Conservation (phyloP, 2,888 invertebrate genomes). For the Meliscaeva auricollis region DNA sequence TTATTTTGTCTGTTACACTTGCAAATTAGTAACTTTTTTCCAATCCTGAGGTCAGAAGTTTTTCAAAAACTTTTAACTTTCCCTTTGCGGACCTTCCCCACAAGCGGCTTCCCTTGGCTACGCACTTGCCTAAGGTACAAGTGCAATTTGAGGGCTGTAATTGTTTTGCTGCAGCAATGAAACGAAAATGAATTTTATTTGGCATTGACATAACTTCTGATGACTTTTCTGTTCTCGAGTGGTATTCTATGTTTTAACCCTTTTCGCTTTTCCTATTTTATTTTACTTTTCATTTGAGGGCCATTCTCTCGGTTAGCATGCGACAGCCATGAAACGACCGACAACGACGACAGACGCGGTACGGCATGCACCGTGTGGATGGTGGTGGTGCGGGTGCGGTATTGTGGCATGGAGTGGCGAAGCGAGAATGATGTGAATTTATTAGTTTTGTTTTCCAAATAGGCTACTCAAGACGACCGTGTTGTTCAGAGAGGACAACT, state of each 20-base stretch:
- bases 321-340: neutral
- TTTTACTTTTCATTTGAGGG: slow-evolving; percentile 23
- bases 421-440: slow-evolving; percentile 37
- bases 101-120: no score
- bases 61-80: no score
- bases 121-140: neutral
- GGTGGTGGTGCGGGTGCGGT: neutral
- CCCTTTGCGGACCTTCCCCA: no score
- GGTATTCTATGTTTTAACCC: slow-evolving; percentile 12
- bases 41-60: no score
- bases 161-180: slow-evolving; percentile 69
- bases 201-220: slow-evolving; percentile 71
- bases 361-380: no score
- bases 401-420: slow-evolving; percentile 3
- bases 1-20: no score
- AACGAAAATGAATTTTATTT: slow-evolving; percentile 70
- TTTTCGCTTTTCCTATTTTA: slow-evolving; percentile 23
- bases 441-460: slow-evolving; percentile 50
- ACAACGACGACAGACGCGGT: neutral
- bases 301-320: neutral
- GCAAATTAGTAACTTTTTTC: no score
- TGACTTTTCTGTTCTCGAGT: slow-evolving; percentile 40
- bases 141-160: slow-evolving; percentile 49
- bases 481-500: slow-evolving; percentile 24
- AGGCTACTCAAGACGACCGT: slow-evolving; percentile 21